Conservation (phyloP, 2,888 invertebrate species). For the Drosophila paranaensis region DNA sequence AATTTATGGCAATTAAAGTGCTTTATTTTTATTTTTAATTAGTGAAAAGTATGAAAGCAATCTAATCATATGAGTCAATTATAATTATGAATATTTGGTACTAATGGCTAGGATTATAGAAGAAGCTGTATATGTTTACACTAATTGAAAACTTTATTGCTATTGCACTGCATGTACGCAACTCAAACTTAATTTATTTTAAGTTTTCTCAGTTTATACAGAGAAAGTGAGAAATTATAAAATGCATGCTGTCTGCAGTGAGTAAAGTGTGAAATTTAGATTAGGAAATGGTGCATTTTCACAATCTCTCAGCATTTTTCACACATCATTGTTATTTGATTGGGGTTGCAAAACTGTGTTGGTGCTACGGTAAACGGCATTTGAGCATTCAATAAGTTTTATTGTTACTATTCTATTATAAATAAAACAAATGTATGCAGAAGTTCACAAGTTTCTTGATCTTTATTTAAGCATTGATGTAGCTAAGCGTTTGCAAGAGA, state of each 20-base stretch:
- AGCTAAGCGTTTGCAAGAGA: not conserved
- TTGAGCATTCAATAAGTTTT: not conserved
- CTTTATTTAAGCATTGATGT: not conserved
- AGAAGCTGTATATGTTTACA: not conserved
- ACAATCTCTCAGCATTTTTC: constrained; percentile 39
- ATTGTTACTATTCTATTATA: not conserved
- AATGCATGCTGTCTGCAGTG: constrained; percentile 16
- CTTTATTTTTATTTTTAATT: constrained; percentile 49
- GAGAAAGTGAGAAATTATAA: not conserved
- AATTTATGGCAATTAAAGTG: constrained; percentile 18
- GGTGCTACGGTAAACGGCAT: not conserved
- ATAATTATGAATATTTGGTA: too few relatives aligned
- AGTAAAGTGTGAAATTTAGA: constrained; percentile 1
- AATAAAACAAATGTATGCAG: not conserved
- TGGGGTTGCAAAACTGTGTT: constrained; percentile 27
- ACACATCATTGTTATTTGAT: constrained; percentile 70
- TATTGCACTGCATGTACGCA: not conserved
- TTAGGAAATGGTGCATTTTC: not conserved
- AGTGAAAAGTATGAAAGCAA: not conserved
- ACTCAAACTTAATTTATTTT: not conserved
- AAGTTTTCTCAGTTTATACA: too few relatives aligned
- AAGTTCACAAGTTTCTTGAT: not conserved
- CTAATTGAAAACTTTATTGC: not conserved
- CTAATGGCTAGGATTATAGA: not conserved
- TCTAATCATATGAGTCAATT: not conserved